phyloP scores from a whole-genome alignment of 2,888 invertebrate genomes.

The Idaea dimidiata region DNA sequence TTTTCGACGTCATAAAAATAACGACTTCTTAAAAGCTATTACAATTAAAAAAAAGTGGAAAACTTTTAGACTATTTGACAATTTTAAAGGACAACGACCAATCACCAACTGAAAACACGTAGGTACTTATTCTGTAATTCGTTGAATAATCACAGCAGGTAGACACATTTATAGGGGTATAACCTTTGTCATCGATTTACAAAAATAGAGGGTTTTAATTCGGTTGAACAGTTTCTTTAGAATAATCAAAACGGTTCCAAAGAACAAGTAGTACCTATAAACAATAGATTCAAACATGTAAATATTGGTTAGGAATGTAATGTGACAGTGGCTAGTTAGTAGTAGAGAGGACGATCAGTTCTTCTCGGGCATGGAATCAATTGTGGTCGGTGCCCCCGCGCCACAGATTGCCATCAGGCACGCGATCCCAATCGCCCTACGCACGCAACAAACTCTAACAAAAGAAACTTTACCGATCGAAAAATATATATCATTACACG shows the following conservation, averaged over 20 bases:
- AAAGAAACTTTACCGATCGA: constrained; percentile 63
- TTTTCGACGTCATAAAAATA: constrained; percentile 19
- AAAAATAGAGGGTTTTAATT: background rate
- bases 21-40: constrained; percentile 7
- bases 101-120: no score
- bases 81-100: no score
- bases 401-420: constrained; percentile 69
- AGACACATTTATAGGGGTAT: no score
- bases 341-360: constrained; percentile 22
- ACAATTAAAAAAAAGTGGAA: constrained; percentile 10
- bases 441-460: constrained; percentile 64
- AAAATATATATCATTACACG: constrained; percentile 50
- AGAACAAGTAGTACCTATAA: background rate
- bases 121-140: no score
- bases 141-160: no score
- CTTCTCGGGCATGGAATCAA: constrained; percentile 63
- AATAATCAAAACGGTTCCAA: constrained; percentile 11
- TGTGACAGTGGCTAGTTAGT: constrained; percentile 3
- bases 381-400: constrained; percentile 67
- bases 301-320: background rate
- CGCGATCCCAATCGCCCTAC: constrained; percentile 74
- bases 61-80: constrained; percentile 12
- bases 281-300: background rate
- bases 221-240: background rate
- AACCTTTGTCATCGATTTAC: no score